Percentiles rank a stretch among this genome's conserved stretches.
These are phyloP conservation scores for Lasioglossum baleicum DNA, from an alignment of 1,140 invertebrate genomes.

Conservation along the genomic window DNA sequence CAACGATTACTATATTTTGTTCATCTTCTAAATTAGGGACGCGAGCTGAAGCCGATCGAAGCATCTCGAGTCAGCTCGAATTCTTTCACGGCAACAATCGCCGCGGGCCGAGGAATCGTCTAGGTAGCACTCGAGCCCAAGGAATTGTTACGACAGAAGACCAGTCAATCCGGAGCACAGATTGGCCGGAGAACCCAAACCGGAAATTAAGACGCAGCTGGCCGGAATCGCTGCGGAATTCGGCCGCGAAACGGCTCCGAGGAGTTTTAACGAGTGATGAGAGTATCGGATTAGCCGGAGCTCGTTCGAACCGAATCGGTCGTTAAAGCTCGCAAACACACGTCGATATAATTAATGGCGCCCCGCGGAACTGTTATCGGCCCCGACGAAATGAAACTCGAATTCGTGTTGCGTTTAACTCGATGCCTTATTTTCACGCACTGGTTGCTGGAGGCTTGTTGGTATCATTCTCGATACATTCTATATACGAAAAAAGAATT, in stretches of 20 bases:
- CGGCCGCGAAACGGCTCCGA: background rate
- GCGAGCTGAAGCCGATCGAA: background rate
- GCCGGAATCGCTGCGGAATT: background rate
- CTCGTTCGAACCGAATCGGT: background rate
- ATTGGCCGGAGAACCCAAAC: too few species aligned
- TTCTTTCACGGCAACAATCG: background rate
- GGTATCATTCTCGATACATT: too few species aligned
- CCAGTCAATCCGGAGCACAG: too few species aligned
- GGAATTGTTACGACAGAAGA: background rate
- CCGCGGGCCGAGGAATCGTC: background rate
- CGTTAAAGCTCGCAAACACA: background rate
- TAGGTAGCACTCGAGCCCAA: background rate
- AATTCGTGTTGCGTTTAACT: background rate
- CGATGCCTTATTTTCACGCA: too few species aligned
- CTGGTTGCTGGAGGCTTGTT: too few species aligned
- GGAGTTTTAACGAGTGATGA: constrained; percentile 12
- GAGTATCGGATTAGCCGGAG: background rate
- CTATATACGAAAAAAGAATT: too few species aligned
- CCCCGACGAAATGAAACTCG: background rate
- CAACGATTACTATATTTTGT: background rate
- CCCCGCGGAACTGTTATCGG: background rate
- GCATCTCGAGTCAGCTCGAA: background rate
- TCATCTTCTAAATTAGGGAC: background rate
- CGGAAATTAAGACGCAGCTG: background rate
- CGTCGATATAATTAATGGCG: constrained; percentile 5